A percentile compares a stretch with the other conserved stretches of the same genome.
Evolutionary conservation across 2,113 vertebrate species (phyloP).

Genomic region (Dicerorhinus sumatrensis): DNA sequence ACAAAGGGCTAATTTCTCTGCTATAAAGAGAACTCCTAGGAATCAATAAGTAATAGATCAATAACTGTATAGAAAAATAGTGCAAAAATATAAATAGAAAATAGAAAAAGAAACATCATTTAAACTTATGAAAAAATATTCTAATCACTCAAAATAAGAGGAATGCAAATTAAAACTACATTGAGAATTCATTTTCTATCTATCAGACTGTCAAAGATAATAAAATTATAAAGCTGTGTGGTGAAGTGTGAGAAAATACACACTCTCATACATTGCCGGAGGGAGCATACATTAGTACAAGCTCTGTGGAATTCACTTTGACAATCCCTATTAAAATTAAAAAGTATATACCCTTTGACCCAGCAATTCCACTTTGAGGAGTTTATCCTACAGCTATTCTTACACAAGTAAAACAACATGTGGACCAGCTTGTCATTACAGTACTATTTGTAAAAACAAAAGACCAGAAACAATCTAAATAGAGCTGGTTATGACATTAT

Average conservation of each 20-base stretch:
- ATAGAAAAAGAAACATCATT: background rate
- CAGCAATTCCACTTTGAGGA: background rate
- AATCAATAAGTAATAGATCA: background rate
- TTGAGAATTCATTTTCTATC: background rate
- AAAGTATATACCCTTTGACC: background rate
- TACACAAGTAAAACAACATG: background rate
- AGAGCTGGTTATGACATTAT: background rate
- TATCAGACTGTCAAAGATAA: background rate
- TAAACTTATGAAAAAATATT: background rate
- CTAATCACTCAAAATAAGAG: background rate
- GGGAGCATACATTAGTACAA: background rate
- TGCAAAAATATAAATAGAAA: slow-evolving; percentile 17
- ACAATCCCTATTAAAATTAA: background rate
- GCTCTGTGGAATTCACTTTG: background rate
- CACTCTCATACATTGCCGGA: background rate
- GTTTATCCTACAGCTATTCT: background rate
- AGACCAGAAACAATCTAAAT: background rate
- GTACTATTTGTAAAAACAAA: background rate
- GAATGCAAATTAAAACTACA: slow-evolving; percentile 1
- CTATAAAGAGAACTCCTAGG: background rate
- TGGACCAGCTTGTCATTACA: background rate
- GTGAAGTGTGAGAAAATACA: background rate
- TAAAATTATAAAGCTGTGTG: background rate
- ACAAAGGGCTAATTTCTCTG: background rate
- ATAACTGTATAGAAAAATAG: background rate